Base-by-base conservation (phyloP, 1,140 invertebrate species). In the Belonocnema kinseyi region DNA sequence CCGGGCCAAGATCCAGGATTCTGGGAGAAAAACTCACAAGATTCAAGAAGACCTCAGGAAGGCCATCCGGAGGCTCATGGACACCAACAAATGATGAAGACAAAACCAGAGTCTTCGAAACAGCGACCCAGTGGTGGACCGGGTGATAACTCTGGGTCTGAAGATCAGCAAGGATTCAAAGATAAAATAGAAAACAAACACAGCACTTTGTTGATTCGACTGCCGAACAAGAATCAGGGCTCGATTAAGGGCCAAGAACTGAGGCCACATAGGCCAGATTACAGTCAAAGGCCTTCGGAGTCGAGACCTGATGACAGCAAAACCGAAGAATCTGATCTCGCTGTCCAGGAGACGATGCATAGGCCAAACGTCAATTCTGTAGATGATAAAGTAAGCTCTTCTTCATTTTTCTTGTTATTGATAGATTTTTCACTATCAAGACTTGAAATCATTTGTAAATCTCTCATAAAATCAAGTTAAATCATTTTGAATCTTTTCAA, bases 291-390 rank as follows among this genome's bases (percentile, higher is more conserved):
- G 73, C 87, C 87, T 2, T 83, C 73, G 51, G 87, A 86, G 16
- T 83, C 85, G 40, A 84, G 87, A 50, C 88, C 87, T 0, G 86
- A 89, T 12, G 87, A 89, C 14, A 74, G 82, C 5, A 85, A 88
- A 54, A 83, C 79, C 0, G 87, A 85, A 17, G 83, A 88, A 6
- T 71, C 80, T 3, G 89, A 90, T 81, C 84, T 90, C 14, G 83
- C 53, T 8, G 85, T 88, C 12, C 89, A 91, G 40, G 88, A 89
- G 26, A 89, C 88, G 14, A 85, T 90, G 2, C 82, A 89, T 54
- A 86, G 88, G 66, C 90, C 90, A 0, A 89, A 79, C 72, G 82
- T 91, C 33, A 89, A 90, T 76, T 90, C 86, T 8, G 85, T 89
- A 10, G 77, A 83, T 16, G 86, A 89, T 51, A 79, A 79, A 79